Base-by-base conservation (phyloP, 2,888 invertebrate genomes). In the Mystacides longicornis region DNA sequence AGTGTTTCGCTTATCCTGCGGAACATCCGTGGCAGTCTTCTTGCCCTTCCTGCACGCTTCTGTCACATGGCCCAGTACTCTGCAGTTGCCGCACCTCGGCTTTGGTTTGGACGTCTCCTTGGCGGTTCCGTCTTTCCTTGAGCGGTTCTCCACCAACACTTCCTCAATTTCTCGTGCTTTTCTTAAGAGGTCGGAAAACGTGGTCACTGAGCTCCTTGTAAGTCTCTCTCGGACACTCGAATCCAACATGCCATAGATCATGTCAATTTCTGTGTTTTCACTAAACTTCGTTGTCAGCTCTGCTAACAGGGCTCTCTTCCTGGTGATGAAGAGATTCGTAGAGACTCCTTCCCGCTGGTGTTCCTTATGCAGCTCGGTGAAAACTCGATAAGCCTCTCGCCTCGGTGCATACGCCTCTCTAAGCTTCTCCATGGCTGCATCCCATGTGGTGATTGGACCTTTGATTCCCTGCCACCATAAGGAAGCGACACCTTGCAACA, bases 121-220 rank as follows among this genome's bases (percentile, higher is more conserved):
- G n/a, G n/a, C n/a, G n/a, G n/a, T n/a, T n/a, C n/a, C n/a, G n/a
- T n/a, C n/a, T n/a, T n/a, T n/a, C n/a, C n/a, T n/a, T n/a, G n/a
- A n/a, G n/a, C n/a, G n/a, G n/a, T n/a, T n/a, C n/a, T n/a, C n/a
- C n/a, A n/a, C n/a, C n/a, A 3, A 5, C 11, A 31, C 31, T 18
- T 49, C 49, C 20, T 49, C 49, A 9, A 49, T 4, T 31, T 49
- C 31, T 18, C 49, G 23, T 23, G 31, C 49, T 16, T 49, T 49
- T 20, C 31, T 18, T n/a, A 27, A 20, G 4, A 49, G n/a, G 3
- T 5, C 20, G 5, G 9, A 11, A 19, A 45, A 45, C 3, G 45
- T 19, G 19, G 18, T 7, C 18, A 45, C 45, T 21, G 45, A 7
- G 18, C 20, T 21, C 20, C 45, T 45, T 5, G 45, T 19, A 5